Conservation (phyloP, 2,797 vertebrate genomes). For the Pogoniulus pusillus region DNA sequence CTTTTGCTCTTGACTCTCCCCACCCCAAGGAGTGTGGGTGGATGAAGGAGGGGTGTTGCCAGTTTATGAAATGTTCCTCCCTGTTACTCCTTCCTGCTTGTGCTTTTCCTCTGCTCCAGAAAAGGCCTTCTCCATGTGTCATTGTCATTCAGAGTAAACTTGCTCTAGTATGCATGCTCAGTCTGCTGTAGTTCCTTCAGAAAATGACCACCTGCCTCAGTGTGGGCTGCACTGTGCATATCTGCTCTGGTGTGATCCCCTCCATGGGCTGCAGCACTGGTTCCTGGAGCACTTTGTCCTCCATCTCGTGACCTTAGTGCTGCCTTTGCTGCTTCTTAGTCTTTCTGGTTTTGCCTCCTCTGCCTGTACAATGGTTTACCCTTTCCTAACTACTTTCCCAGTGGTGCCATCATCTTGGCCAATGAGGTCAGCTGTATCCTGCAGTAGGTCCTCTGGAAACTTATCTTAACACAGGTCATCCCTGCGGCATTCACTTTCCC, state of each 20-base stretch:
- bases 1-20: neutral
- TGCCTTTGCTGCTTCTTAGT: neutral
- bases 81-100: neutral
- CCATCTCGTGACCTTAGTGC: neutral
- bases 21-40: no score
- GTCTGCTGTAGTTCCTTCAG: neutral
- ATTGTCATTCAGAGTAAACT: neutral
- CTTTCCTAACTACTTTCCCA: neutral
- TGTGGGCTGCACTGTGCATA: neutral
- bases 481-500: accelerated
- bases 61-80: neutral
- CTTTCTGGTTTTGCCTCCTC: neutral
- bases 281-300: neutral
- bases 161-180: neutral
- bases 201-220: neutral
- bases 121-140: neutral
- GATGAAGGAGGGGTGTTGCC: neutral
- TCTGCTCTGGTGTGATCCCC: neutral
- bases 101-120: neutral
- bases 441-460: neutral
- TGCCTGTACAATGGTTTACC: neutral
- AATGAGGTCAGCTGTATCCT: neutral
- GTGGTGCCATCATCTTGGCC: neutral
- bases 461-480: neutral
- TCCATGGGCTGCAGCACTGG: neutral